Base-by-base conservation (phyloP, 1,140 invertebrate species). In the Cherax quadricarinatus region DNA sequence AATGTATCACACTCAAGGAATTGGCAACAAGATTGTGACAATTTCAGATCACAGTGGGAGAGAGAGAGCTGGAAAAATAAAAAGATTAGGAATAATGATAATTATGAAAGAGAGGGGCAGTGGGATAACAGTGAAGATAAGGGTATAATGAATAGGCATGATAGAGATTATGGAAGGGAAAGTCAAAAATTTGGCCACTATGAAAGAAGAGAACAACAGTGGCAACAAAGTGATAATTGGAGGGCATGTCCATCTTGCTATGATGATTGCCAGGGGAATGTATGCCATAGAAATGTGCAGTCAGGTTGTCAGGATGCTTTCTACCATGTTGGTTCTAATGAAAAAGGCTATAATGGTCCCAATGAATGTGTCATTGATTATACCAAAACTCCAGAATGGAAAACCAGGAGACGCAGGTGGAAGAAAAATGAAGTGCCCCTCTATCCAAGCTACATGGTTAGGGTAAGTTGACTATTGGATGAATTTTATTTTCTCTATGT, bases 361-460 rank as follows among this genome's bases (percentile, higher is more conserved):
- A 62, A 70, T 7, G 24, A 66, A 66, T 48, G 24, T 75, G 12
- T 60, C 16, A 66, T 89, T 16, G 88, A 89, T 51, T 83, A 66
- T n/a, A 89, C 41, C 10, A 30, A 62, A 41, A 75, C 4, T 30
- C 88, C 88, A 30, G 62, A 51, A 16, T 89, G 88, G 88, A 89
- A 89, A 41, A 89, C 21, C 24, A 83, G 70, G 53, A 21, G 81
- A n/a, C 41, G 80, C 24, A 83, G 88, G 30, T 53, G 80, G 24
- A 57, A 75, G 51, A 83, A 60, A 21, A 66, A 66, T 14, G 81
- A 84, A 7, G 16, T 12, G 12, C 6, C 6, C 6, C 30, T 30
- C 70, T 89, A 84, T 21, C 88, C 88, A 60, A 89, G 88, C 73
- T 70, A n/a, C 16, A 24, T 89, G 1, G 88, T 89, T 14, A 89